Conservation (phyloP, 2,888 invertebrate genomes). For the Schizaphis graminum region DNA sequence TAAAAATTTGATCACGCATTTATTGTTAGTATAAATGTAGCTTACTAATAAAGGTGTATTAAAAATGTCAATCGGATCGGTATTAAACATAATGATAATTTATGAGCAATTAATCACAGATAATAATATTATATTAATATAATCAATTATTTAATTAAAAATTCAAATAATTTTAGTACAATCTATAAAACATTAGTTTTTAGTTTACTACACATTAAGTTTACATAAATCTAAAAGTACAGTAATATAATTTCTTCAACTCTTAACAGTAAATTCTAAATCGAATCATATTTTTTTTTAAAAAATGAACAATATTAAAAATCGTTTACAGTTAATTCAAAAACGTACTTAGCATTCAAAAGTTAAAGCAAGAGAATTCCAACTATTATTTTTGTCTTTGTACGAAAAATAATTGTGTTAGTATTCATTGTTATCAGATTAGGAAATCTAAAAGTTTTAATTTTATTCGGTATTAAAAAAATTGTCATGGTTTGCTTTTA, state of each 20-base stretch:
- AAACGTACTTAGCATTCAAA: slow-evolving; percentile 6
- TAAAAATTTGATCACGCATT: background rate
- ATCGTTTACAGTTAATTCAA: background rate
- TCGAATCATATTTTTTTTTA: background rate
- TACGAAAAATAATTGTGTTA: background rate
- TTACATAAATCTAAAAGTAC: background rate
- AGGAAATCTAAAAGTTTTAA: background rate
- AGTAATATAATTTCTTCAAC: background rate
- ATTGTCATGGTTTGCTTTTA: background rate
- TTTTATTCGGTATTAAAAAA: background rate
- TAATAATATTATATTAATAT: too few relatives aligned
- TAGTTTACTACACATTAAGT: background rate
- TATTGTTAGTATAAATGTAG: background rate
- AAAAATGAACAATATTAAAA: background rate
- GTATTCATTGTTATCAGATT: background rate
- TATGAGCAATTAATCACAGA: background rate
- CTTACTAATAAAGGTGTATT: background rate
- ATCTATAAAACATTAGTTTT: background rate
- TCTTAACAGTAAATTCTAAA: background rate
- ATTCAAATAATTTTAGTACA: background rate
- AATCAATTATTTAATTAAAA: background rate
- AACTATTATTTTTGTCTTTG: background rate
- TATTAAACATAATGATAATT: background rate
- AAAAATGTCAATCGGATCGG: background rate
- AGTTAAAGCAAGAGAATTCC: background rate